Base-by-base conservation (phyloP, 2,797 vertebrate species). In the Melanotaenia pygmaea region DNA sequence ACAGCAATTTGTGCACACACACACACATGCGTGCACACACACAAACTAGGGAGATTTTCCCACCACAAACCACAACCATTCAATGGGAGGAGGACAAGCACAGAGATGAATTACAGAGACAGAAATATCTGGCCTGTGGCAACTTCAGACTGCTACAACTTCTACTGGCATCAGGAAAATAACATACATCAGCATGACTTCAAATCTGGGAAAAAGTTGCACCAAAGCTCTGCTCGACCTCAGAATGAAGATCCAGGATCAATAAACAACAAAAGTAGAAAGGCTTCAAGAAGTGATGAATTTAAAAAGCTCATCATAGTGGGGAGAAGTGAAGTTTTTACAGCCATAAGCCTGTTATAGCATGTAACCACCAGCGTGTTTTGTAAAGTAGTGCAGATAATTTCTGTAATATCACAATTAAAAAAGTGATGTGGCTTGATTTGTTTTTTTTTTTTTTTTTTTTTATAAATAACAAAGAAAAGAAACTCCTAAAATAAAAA, bases 51-150 rank as follows among this genome's bases (percentile, higher is more conserved):
- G 77, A 90, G 83, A 88, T 82, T 90, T 90, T 89, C 81, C 88
- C 89, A 91, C 88, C 92, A 89, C 91, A 92, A 86, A 81, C 92
- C 90, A 90, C 89, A 92, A 72, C 76, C 87, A 90, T 92, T 89
- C 88, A 93, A 85, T 89, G 90, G 91, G 71, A 89, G 90, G 93
- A 87, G 45, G 65, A 86, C 64, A 83, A 61, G 85, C 71, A 86
- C 64, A 34, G 82, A 89, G 84, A 91, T 84, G 88, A 89, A 93
- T 91, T 89, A 87, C 82, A 88, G 83, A 91, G 90, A 85, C 86
- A 74, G 84, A 93, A 92, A 93, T 93, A 93, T 91, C 87, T 72
- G 71, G 72, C 73, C 86, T 38, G 62, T 75, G 87, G 86, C 85
- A 86, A 86, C 76, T 81, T 80, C 78, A 84, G 77, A 59, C 85